Evolutionary conservation across 2,888 invertebrate species (phyloP).

Genomic region (Nycteola revayana): DNA sequence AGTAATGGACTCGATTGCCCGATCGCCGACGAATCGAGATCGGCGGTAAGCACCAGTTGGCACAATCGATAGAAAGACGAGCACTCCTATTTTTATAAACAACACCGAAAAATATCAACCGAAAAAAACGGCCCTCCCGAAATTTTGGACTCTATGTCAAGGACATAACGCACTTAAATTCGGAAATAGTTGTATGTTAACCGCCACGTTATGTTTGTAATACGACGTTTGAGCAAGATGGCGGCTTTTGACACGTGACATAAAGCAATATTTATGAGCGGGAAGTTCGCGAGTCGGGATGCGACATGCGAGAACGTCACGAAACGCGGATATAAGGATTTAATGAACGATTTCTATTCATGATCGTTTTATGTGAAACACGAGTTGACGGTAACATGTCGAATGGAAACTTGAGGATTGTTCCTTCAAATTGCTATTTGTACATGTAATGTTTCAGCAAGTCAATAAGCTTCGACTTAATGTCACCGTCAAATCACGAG

Average conservation of each 20-base stretch:
- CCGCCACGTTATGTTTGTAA: constrained; percentile 46
- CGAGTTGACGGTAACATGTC: constrained; percentile 36
- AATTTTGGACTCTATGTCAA: constrained; percentile 55
- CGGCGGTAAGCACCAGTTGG: constrained; percentile 77
- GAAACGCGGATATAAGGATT: constrained; percentile 66
- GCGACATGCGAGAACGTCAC: constrained; percentile 74
- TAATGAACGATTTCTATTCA: constrained; percentile 74
- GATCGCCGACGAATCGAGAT: constrained; percentile 68
- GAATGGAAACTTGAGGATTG: constrained; percentile 23
- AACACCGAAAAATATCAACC: constrained; percentile 34
- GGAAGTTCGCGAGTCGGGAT: constrained; percentile 73
- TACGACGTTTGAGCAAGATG: constrained; percentile 64
- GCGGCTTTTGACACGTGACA: constrained; percentile 75
- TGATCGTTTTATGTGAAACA: constrained; percentile 57
- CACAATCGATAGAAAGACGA: constrained; percentile 75
- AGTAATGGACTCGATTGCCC: constrained; percentile 65
- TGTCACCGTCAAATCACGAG: constrained; percentile 12
- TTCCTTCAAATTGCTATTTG: constrained; percentile 10
- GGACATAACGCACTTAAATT: constrained; percentile 43
- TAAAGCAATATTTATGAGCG: constrained; percentile 73
- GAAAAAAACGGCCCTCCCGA: constrained; percentile 28
- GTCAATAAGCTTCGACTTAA: constrained; percentile 9
- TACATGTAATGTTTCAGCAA: constrained; percentile 17
- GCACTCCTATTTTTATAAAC: constrained; percentile 61
- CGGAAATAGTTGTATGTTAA: constrained; percentile 32